phyloP scores from a whole-genome alignment of 2,113 vertebrate genomes.

The Antechinus stuartii region DNA sequence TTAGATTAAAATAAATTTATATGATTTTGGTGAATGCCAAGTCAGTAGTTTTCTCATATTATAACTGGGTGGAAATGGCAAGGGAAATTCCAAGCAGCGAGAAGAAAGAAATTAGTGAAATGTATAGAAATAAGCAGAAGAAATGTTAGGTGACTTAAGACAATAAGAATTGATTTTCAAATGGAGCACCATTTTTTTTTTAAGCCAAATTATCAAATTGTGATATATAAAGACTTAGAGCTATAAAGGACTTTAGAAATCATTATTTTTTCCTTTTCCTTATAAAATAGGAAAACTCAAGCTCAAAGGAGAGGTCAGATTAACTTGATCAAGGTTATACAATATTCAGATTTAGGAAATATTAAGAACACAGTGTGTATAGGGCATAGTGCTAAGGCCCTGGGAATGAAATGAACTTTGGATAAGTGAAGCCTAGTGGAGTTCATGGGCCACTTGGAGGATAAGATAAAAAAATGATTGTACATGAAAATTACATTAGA shows the following conservation, averaged over 20 bases:
- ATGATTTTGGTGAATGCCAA: conserved; percentile 41
- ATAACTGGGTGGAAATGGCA: neutral
- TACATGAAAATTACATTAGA: neutral
- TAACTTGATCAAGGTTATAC: neutral
- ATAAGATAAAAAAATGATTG: neutral
- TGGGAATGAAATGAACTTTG: neutral
- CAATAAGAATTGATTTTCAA: neutral
- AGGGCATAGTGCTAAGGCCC: neutral
- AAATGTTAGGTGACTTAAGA: neutral
- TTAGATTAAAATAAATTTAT: conserved; percentile 33
- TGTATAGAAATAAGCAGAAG: neutral
- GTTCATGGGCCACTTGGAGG: neutral
- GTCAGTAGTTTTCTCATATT: neutral
- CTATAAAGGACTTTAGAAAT: neutral
- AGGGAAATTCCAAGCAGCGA: neutral
- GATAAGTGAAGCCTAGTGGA: neutral
- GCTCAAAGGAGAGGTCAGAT: neutral
- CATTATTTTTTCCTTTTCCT: neutral
- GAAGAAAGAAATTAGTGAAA: neutral
- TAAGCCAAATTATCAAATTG: neutral
- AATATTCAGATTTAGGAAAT: neutral
- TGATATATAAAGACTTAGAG: neutral
- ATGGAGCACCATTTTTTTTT: neutral
- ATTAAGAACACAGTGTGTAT: neutral
- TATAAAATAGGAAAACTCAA: neutral